Evolutionary conservation across 2,888 invertebrate genomes (phyloP).

Genomic region (Cantharis lateralis): DNA sequence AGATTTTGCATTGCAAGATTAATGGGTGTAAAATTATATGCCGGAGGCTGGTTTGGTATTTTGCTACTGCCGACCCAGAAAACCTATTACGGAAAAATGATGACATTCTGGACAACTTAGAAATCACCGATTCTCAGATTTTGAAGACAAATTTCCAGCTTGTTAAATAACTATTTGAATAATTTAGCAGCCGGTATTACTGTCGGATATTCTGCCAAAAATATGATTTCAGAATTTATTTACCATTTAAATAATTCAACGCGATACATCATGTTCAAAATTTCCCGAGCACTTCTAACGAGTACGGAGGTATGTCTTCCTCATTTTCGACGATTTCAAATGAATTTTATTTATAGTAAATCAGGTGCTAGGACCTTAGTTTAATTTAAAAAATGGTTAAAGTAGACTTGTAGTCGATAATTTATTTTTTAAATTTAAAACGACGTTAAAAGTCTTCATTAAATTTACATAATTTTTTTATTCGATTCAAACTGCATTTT

Average conservation of each 20-base stretch:
- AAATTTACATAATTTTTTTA: not conserved
- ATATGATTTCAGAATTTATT: not conserved
- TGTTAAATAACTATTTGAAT: not conserved
- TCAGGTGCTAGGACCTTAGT: not conserved
- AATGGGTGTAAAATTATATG: not conserved
- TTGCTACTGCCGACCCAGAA: not conserved
- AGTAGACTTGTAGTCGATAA: not conserved
- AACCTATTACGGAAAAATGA: not conserved
- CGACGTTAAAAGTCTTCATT: not conserved
- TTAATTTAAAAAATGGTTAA: not conserved
- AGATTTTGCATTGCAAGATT: not conserved
- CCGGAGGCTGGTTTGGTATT: not conserved
- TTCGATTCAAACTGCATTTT: not conserved
- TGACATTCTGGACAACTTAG: not conserved
- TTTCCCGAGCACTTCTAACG: not conserved
- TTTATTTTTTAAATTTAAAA: not conserved
- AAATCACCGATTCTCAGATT: not conserved
- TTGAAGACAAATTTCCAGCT: not conserved
- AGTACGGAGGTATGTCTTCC: not conserved
- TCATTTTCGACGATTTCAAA: not conserved
- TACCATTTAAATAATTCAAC: not conserved
- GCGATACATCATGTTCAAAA: not conserved
- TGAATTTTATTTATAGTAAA: not conserved
- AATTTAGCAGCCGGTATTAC: not conserved
- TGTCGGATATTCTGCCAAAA: not conserved